Percentiles rank a stretch among this genome's conserved stretches.
Evolutionary conservation across 2,113 vertebrate genomes (phyloP).

Genomic region (Syrmaticus mikado): DNA sequence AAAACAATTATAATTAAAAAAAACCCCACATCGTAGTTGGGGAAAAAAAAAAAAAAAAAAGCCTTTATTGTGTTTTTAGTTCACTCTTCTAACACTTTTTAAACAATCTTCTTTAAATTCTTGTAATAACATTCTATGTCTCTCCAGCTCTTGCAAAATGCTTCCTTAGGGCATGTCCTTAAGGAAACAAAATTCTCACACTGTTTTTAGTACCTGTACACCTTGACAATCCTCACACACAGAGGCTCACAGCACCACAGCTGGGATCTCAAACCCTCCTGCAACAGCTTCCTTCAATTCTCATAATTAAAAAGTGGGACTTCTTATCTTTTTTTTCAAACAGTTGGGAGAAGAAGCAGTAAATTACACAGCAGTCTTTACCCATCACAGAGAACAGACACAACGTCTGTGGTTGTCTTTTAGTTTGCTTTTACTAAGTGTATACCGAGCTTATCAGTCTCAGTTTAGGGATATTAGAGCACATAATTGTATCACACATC

Average conservation of each 20-base stretch:
- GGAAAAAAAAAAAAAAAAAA: neutral
- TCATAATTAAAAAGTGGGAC: neutral
- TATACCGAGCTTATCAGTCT: neutral
- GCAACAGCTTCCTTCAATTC: neutral
- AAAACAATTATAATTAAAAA: neutral
- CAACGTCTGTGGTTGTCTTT: neutral
- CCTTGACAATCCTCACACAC: fast-evolving
- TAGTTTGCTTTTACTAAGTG: neutral
- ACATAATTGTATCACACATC: fast-evolving
- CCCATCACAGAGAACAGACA: neutral
- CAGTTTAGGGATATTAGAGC: neutral
- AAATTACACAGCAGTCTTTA: neutral
- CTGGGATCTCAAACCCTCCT: neutral
- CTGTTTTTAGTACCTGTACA: neutral
- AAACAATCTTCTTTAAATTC: neutral
- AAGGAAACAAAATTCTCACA: neutral
- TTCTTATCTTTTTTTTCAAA: neutral
- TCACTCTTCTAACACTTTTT: neutral
- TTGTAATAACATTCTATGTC: neutral
- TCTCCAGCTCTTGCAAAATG: neutral
- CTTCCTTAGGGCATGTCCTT: neutral
- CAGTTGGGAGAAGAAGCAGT: neutral
- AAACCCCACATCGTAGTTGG: no score
- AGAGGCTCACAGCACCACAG: neutral
- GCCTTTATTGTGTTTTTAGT: neutral